Conservation (phyloP, 1,140 invertebrate species). For the Drosophila subobscura region DNA sequence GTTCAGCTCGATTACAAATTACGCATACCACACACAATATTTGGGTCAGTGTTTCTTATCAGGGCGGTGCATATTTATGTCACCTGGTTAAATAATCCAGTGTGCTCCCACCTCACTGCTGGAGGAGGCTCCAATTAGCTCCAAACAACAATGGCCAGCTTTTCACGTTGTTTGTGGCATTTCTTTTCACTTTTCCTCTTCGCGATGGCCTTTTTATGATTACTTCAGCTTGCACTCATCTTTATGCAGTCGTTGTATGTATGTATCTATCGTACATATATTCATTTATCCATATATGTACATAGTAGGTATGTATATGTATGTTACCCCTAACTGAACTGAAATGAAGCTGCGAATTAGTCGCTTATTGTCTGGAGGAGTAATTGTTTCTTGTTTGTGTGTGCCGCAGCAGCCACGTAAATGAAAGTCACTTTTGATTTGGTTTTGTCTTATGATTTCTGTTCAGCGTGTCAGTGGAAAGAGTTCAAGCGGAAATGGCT, state of each 20-base stretch:
- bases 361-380: slow-evolving; percentile 72
- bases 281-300: slow-evolving; percentile 6
- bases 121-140: slow-evolving; percentile 49
- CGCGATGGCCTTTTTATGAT: slow-evolving; percentile 74
- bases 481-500: slow-evolving; percentile 64
- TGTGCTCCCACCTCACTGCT: slow-evolving; percentile 29
- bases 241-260: slow-evolving; percentile 27
- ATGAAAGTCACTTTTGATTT: slow-evolving; percentile 77
- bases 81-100: slow-evolving; percentile 73
- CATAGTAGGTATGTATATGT: slow-evolving; percentile 2
- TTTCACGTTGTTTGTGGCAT: slow-evolving; percentile 40
- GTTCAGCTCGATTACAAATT: slow-evolving; percentile 20
- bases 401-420: slow-evolving; percentile 45
- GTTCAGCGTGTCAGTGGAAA: slow-evolving; percentile 52
- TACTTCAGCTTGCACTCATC: slow-evolving; percentile 59
- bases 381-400: slow-evolving; percentile 76
- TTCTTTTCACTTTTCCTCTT: slow-evolving; percentile 68
- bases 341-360: slow-evolving; percentile 71
- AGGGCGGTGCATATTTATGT: slow-evolving; percentile 60
- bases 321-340: slow-evolving; percentile 30
- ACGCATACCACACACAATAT: slow-evolving; percentile 27
- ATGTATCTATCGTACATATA: slow-evolving; percentile 9
- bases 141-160: slow-evolving; percentile 54
- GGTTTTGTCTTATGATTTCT: slow-evolving; percentile 62
- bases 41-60: slow-evolving; percentile 59